Base-by-base conservation (phyloP, 2,797 vertebrate genomes). In the Simalia tracyae region DNA sequence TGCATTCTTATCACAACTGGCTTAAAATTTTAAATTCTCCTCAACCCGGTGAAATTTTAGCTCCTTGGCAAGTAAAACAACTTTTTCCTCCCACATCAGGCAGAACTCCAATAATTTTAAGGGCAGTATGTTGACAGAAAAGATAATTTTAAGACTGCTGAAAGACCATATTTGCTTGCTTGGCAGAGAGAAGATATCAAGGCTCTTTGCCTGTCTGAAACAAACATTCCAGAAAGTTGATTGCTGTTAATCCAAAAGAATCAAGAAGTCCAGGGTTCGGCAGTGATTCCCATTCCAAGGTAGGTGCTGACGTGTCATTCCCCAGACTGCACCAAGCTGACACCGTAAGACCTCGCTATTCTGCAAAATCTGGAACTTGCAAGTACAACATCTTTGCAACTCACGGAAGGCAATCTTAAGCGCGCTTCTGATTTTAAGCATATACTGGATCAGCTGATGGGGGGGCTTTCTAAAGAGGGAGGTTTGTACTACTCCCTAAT, bases 71-170 rank as follows among this genome's bases (percentile, higher is more conserved):
- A 4, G 5, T 2, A 66, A 89, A 59, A 36, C 17, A 8, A 8
- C 66, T 5, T n/a, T 12, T 46, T 64, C 86, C 22, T 63, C 28
- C 85, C n/a, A 7, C 68, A 10, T 22, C 68, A 91, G 66, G 3
- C 0, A 1, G 2, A 28, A 59, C 66, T 12, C 0, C 0, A 22
- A 2, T 22, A 81, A 42, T 72, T 3, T 4, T 76, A 36, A 50
- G 6, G 60, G 42, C 26, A 46, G 54, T 1, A 9, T 50, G 86
- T 87, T 87, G 56, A 68, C 61, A 87, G 66, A 91, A 50, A 24
- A 28, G 31, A 61, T 36, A 42, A 50, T 54, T 91, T 68, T n/a
- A 42, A 64, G 61, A 54, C 28, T 61, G 57, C 28, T 19, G 59
- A 17, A 12, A 28, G 14, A 60, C 56, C 17, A 11, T 24, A 4